phyloP scores from a whole-genome alignment of 2,797 vertebrate genomes.

The Pangasius mekongensis region DNA sequence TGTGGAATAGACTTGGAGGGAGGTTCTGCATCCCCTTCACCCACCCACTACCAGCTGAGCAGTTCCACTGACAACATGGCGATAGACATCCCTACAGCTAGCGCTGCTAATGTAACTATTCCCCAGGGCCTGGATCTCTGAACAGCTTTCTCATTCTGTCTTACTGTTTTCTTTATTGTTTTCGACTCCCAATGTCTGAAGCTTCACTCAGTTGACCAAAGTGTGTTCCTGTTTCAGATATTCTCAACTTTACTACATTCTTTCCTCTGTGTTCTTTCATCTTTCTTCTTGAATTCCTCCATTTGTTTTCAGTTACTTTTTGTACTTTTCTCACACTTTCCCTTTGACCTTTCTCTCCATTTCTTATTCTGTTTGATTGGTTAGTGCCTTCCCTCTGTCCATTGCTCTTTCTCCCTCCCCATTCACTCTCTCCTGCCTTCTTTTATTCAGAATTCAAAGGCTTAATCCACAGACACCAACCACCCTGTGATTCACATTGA shows the following conservation, averaged over 20 bases:
- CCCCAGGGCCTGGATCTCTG: constrained; percentile 2
- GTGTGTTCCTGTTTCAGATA: constrained; percentile 26
- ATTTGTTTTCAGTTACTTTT: neutral
- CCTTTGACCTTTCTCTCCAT: constrained; percentile 38
- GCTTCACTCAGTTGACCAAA: neutral
- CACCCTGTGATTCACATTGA: constrained; percentile 45
- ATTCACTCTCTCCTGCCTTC: constrained; percentile 38
- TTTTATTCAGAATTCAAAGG: constrained; percentile 37
- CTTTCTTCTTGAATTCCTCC: neutral
- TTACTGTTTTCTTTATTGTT: neutral
- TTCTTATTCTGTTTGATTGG: constrained; percentile 40
- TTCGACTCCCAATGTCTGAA: neutral
- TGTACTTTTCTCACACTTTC: constrained; percentile 31
- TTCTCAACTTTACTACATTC: constrained; percentile 11
- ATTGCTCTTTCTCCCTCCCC: constrained; percentile 30
- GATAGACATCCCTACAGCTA: constrained; percentile 68
- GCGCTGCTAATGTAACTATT: constrained; percentile 75
- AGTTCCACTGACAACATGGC: constrained; percentile 70
- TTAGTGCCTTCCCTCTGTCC: constrained; percentile 37
- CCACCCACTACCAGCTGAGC: constrained; percentile 76
- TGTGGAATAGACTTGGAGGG: constrained; percentile 69
- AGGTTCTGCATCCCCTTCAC: constrained; percentile 75
- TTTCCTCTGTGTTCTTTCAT: neutral
- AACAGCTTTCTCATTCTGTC: constrained; percentile 1
- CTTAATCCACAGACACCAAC: constrained; percentile 41